These are phyloP conservation scores for Spisula solida DNA, from an alignment of 2,888 invertebrate species.

Conservation along the genomic window DNA sequence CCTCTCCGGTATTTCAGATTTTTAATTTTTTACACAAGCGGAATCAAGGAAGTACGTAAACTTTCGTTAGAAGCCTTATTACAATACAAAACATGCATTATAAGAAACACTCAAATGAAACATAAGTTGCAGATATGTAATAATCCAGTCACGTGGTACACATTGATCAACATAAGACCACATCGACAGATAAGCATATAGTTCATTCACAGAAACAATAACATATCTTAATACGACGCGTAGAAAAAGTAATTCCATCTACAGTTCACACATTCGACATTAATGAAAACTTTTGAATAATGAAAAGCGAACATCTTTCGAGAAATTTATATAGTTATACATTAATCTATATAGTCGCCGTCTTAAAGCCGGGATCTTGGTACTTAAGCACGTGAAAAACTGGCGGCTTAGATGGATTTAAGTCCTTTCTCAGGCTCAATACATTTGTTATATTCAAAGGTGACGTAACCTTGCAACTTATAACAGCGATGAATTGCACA, in stretches of 20 bases:
- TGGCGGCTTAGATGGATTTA: conserved; percentile 67
- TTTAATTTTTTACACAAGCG: background rate
- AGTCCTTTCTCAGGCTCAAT: conserved; percentile 36
- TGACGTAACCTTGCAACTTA: conserved; percentile 38
- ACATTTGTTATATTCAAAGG: background rate
- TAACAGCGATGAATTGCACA: background rate
- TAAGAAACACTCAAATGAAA: background rate
- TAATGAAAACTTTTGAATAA: conserved; percentile 50
- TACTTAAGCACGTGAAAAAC: conserved; percentile 63
- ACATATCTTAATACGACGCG: background rate
- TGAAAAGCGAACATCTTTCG: conserved; percentile 38
- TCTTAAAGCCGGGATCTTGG: conserved; percentile 54
- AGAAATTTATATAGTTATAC: conserved; percentile 57
- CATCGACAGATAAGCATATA: background rate
- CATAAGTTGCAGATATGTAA: background rate
- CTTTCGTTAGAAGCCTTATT: background rate
- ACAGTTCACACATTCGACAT: conserved; percentile 36
- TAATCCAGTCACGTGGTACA: background rate
- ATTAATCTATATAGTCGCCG: conserved; percentile 54
- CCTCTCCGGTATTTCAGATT: background rate
- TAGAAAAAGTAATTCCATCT: background rate
- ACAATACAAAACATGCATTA: background rate
- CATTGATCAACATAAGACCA: background rate
- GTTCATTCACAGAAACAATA: background rate
- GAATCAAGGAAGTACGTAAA: background rate